These are phyloP conservation scores for Trematomus bernacchii DNA, from an alignment of 2,797 vertebrate species.

Conservation along the genomic window DNA sequence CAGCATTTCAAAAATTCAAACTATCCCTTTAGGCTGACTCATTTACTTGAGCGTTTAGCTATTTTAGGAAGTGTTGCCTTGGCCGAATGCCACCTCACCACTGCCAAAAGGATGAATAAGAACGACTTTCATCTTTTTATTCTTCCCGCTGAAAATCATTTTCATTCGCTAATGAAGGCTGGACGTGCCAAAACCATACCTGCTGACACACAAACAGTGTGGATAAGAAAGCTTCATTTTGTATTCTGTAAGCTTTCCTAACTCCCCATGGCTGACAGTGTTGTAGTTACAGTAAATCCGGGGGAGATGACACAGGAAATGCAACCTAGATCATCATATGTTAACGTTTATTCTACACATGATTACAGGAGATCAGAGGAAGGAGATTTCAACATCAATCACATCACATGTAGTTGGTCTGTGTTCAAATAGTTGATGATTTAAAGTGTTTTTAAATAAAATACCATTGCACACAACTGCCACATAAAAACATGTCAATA, in stretches of 20 bases:
- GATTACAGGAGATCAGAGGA: conserved; percentile 33
- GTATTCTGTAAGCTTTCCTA: conserved; percentile 10
- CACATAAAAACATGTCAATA: conserved; percentile 36
- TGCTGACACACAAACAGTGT: conserved; percentile 6
- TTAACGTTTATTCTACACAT: conserved; percentile 13
- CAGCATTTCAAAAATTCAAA: no score
- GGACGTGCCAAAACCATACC: conserved; percentile 72
- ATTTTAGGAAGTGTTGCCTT: conserved; percentile 78
- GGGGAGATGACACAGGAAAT: background rate
- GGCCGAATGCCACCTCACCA: conserved; percentile 70
- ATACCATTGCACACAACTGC: conserved; percentile 63
- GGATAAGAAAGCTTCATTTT: conserved; percentile 35
- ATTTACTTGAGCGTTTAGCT: conserved; percentile 67
- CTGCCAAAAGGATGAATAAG: conserved; percentile 77
- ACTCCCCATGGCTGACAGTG: background rate
- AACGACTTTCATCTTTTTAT: conserved; percentile 46
- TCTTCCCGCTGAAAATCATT: conserved; percentile 38
- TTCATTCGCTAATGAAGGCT: conserved; percentile 52
- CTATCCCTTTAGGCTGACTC: conserved; percentile 39
- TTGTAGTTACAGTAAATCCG: background rate
- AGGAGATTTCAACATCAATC: conserved; percentile 20
- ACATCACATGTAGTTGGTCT: conserved; percentile 21
- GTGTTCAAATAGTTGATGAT: conserved; percentile 26
- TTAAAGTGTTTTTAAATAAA: conserved; percentile 43
- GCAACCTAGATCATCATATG: conserved; percentile 18